Conservation (phyloP, 92 coral and sea anemone genomes). For the Porites evermanni region DNA sequence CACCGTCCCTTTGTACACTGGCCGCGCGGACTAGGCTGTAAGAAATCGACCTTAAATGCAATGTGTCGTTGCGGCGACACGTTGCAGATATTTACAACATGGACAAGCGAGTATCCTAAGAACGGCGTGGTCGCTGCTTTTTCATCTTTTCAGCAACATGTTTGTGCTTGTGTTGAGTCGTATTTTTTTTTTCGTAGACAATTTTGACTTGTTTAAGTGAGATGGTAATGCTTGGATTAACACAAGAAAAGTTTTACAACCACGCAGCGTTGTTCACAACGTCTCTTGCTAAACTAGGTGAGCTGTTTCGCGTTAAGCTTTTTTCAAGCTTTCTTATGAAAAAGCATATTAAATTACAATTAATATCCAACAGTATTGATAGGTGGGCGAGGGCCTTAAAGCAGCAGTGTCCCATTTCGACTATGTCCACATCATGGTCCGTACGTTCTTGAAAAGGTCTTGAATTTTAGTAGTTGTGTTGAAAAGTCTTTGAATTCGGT, state of each 20-base stretch:
- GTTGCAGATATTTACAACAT: no score
- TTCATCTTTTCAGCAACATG: neutral
- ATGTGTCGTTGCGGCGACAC: no score
- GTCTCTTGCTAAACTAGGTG: conserved; percentile 69
- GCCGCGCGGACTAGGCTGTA: no score
- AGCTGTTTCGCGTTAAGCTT: neutral
- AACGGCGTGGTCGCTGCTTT: neutral
- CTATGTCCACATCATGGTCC: no score
- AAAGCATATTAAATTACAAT: neutral
- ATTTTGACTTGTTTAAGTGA: conserved; percentile 71
- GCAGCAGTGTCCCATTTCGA: no score
- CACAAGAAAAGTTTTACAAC: conserved; percentile 69
- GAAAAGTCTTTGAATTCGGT: no score
- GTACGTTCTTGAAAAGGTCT: no score
- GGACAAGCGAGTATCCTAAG: no score
- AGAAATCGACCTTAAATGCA: no score
- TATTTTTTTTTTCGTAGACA: conserved; percentile 36
- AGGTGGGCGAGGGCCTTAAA: neutral
- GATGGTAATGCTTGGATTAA: conserved; percentile 75
- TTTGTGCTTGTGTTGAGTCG: neutral
- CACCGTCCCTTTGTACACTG: no score
- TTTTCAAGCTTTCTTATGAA: neutral
- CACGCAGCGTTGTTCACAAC: conserved; percentile 64
- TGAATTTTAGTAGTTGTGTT: no score
- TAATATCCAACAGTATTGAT: neutral